Percentiles rank a stretch among this genome's conserved stretches.
Conservation (phyloP, 1,140 invertebrate genomes). For the Orius insidiosus region DNA sequence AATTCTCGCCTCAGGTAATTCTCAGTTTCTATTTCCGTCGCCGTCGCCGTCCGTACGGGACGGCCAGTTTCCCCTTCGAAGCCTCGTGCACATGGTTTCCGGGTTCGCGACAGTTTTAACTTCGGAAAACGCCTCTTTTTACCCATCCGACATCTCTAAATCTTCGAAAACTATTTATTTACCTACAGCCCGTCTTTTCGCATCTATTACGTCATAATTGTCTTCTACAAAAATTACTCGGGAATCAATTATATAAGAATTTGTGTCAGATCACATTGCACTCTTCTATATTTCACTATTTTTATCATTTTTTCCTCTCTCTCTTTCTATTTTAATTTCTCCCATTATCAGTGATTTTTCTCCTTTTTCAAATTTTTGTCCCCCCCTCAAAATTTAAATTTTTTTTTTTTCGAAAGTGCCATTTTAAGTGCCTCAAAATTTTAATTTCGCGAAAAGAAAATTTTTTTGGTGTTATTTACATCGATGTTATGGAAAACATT, state of each 20-base stretch:
- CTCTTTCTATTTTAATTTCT: no score
- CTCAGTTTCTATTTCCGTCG: neutral
- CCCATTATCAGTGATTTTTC: no score
- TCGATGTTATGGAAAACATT: neutral
- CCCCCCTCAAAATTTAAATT: no score
- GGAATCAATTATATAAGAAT: constrained; percentile 19
- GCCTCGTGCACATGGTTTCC: constrained; percentile 32
- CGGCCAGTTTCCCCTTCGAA: neutral
- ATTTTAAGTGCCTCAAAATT: neutral
- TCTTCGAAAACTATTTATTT: neutral
- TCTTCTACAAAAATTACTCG: constrained; percentile 14
- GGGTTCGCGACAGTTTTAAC: constrained; percentile 19
- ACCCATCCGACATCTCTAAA: neutral
- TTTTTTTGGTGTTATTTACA: neutral
- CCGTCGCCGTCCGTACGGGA: neutral
- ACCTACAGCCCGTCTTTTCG: no score
- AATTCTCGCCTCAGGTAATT: constrained; percentile 3
- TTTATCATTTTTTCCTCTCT: constrained; percentile 5
- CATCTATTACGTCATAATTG: constrained; percentile 16
- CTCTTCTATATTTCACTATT: constrained; percentile 1
- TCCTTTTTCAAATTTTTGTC: no score
- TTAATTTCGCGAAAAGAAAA: neutral
- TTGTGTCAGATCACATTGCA: constrained; percentile 14
- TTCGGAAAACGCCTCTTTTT: neutral
- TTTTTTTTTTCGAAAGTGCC: neutral